Evolutionary conservation across 92 coral and sea anemone species (phyloP), one percentile per base, ranked within the genome.

Genomic region (Anthopleura xanthogrammica): DNA sequence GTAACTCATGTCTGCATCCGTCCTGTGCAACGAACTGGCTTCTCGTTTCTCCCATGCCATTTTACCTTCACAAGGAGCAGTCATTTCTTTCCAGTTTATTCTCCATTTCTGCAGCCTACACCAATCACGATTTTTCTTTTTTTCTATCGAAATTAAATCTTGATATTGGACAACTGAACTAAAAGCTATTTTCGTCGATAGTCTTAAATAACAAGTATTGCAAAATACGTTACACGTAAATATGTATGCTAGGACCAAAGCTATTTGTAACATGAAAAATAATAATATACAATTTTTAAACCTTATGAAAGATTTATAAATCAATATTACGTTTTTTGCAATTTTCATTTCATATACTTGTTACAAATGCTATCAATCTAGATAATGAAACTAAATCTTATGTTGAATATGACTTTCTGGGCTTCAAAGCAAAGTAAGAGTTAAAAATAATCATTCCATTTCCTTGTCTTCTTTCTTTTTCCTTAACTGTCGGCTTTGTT

Each of bases 101-200:
- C 97, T 85, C 93, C 96, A 93, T 40, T 83, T 79, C 75, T 93
- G 98, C 80, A 94, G 73, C 64, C 94, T 86, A 65, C 94, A 93
- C 98, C 98, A 94, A 17, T 92, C 91, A 68, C 2, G 20, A 13
- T 13, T 36, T 36, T 68, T 36, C 74, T 68, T 36, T 29, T 23
- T 68, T 2, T 68, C n/a, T 83, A 48, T 14, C 79, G 75, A 65
- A 83, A 90, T 7, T 36, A 68, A 9, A 68, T 68, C 74, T 13
- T 29, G 74, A 36, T 68, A 68, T 36, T 68, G 41, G 16, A 29
- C 74, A 12, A 36, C 74, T 24, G 42, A 68, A 68, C 74, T 36
- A 12, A 68, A 68, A 68, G 36, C 74, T n/a, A 24, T 13, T 68
- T 22, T 68, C 4, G 74, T 23, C 16, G 74, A 68, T 29, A 68